Percentiles rank a stretch among this genome's conserved stretches.
Evolutionary conservation across 1,140 invertebrate species (phyloP).

Genomic region (Lutraria rhynchaena): DNA sequence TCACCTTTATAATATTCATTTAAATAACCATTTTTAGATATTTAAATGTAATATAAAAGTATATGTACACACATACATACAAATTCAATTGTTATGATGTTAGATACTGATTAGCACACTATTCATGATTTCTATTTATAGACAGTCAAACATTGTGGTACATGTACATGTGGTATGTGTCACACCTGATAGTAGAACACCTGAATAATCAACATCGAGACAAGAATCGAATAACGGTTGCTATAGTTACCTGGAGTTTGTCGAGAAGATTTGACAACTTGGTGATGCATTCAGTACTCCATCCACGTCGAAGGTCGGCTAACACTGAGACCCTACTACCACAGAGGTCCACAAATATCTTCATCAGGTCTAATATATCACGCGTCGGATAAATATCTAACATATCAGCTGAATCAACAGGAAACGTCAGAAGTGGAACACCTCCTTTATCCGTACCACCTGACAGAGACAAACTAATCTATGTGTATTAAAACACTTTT

Average conservation of each 20-base stretch:
- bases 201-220: too few species aligned
- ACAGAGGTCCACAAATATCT: constrained; percentile 18
- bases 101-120: too few species aligned
- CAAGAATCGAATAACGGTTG: too few species aligned
- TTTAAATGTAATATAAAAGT: too few species aligned
- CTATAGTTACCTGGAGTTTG: constrained; percentile 52
- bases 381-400: constrained; percentile 19
- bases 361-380: constrained; percentile 19
- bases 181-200: too few species aligned
- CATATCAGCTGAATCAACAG: constrained; percentile 28
- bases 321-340: constrained; percentile 23
- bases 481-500: constrained; percentile 1
- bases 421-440: constrained; percentile 32
- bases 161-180: too few species aligned
- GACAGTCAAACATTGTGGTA: too few species aligned
- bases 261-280: constrained; percentile 36
- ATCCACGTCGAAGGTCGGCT: constrained; percentile 16
- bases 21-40: too few species aligned
- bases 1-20: too few species aligned
- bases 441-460: constrained; percentile 29
- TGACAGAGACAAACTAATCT: background rate
- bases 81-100: too few species aligned
- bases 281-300: constrained; percentile 20
- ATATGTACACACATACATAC: too few species aligned
- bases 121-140: too few species aligned